Evolutionary conservation across 2,797 vertebrate species (phyloP), one percentile per base, ranked within the genome.

Genomic region (Dendrocincla fuliginosa): DNA sequence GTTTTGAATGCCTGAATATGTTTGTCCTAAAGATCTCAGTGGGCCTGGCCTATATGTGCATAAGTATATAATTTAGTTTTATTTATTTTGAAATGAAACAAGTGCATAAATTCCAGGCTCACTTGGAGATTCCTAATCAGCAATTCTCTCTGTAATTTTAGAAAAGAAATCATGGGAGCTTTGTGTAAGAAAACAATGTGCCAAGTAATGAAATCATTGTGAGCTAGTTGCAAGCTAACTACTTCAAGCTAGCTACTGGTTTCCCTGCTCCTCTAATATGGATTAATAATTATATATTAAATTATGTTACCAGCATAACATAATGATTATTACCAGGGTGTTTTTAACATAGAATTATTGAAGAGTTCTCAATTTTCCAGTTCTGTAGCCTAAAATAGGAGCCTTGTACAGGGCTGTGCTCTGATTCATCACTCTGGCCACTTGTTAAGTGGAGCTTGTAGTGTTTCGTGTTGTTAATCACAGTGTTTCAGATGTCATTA

Each of bases 81-180:
- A 95, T 96, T 97, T 96, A 76, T 80, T 94, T 94, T 80, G 13
- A 92, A 96, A 95, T 94, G 61, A 94, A 96, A 93, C 79, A 94
- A 97, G 78, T 95, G 91, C 95, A 95, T 96, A 95, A 96, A 94
- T 97, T 94, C 77, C 79, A 93, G 85, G 81, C 92, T 96, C 57
- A 92, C 65, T 2, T 86, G 87, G 93, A 95, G 63, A 93, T 84
- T 95, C 60, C 68, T 89, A 95, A 94, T 95, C 95, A 92, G 88
- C 95, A 94, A 88, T 88, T 93, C 84, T 94, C 73, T 73, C 81
- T 96, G 94, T 97, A 96, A 89, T 93, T 96, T 96, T 89, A 86
- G 71, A 71, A 78, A 67, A 94, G 78, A 87, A 74, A 49, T 91
- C 16, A 80, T 87, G 79, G 85, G 68, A 74, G 81, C 79, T 84